These are phyloP conservation scores for Philopedon plagiatum DNA, from an alignment of 2,888 invertebrate species.

Conservation along the genomic window DNA sequence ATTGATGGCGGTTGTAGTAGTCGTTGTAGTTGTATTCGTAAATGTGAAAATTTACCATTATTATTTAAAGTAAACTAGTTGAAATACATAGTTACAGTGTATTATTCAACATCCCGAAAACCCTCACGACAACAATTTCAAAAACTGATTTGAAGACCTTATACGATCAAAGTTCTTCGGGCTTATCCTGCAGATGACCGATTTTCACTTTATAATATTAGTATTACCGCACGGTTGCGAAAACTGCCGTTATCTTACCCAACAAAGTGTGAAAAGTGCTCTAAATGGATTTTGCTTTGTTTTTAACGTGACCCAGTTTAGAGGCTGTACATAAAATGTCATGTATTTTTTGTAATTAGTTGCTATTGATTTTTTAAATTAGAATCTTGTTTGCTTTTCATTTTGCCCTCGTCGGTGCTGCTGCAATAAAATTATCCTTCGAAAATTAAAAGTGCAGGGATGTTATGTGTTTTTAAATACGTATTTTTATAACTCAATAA, in stretches of 20 bases:
- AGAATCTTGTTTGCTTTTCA: conserved; percentile 20
- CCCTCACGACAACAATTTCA: too few relatives aligned
- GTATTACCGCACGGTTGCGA: neutral
- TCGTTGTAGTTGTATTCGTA: too few relatives aligned
- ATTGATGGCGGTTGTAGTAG: too few relatives aligned
- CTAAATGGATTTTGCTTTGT: conserved; percentile 1
- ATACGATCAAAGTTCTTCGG: too few relatives aligned
- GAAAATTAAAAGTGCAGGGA: neutral
- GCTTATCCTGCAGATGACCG: too few relatives aligned
- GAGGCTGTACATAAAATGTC: conserved; percentile 19
- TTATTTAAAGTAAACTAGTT: too few relatives aligned
- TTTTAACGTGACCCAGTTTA: conserved; percentile 28
- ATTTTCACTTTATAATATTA: too few relatives aligned
- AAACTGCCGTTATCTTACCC: conserved; percentile 8
- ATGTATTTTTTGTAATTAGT: conserved; percentile 33
- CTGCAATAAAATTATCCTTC: neutral
- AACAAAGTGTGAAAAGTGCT: conserved; percentile 16
- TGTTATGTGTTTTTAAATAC: neutral
- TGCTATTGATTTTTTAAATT: conserved; percentile 30
- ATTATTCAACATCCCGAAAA: too few relatives aligned
- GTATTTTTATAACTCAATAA: too few relatives aligned
- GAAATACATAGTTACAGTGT: too few relatives aligned
- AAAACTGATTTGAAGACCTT: too few relatives aligned
- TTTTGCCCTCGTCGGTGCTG: neutral
- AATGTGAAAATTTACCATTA: too few relatives aligned